These are phyloP conservation scores for Pholis gunnellus DNA, from an alignment of 2,113 vertebrate genomes.

Conservation along the genomic window DNA sequence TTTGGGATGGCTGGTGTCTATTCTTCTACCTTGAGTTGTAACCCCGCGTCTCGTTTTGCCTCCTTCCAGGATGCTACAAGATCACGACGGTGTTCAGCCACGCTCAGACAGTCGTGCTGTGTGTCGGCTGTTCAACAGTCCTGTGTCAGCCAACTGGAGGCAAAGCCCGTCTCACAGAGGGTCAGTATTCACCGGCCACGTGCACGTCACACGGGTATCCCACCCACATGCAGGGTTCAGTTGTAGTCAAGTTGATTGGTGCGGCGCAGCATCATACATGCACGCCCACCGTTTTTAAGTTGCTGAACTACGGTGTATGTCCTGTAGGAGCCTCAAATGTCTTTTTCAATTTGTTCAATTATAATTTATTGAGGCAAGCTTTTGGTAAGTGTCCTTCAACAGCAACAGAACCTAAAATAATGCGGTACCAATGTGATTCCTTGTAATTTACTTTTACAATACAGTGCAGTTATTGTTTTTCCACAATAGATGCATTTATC, in stretches of 20 bases:
- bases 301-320: background rate
- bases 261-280: background rate
- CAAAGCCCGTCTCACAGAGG: conserved; percentile 88
- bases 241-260: background rate
- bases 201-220: background rate
- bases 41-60: background rate
- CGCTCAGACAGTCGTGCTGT: conserved; percentile 87
- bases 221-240: background rate
- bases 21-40: background rate
- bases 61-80: conserved; percentile 85
- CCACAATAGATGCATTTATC: background rate
- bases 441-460: background rate
- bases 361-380: background rate
- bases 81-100: conserved; percentile 89
- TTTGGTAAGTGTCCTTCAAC: background rate
- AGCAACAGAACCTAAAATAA: background rate
- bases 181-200: conserved; percentile 59
- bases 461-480: background rate
- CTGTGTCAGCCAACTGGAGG: conserved; percentile 88
- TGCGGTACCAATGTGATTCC: background rate
- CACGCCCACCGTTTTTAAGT: background rate
- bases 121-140: conserved; percentile 87
- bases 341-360: too few species aligned
- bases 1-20: background rate
- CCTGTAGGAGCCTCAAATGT: background rate